These are phyloP conservation scores for Salarias fasciatus DNA, from an alignment of 2,797 vertebrate species.

Conservation along the genomic window DNA sequence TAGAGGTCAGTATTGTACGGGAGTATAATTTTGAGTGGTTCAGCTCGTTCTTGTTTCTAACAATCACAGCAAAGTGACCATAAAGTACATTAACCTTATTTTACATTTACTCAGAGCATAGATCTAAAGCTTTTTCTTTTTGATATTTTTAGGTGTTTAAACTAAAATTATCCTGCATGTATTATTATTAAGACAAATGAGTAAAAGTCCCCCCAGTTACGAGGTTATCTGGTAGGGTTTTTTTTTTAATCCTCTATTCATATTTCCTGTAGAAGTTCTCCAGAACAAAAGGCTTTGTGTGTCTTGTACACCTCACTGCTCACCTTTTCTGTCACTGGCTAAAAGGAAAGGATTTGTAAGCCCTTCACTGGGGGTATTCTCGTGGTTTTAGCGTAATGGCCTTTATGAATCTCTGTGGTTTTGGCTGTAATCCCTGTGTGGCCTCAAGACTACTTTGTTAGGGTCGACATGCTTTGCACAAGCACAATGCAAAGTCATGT, in stretches of 20 bases:
- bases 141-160: neutral
- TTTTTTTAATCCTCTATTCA: neutral
- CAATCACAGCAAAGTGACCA: neutral
- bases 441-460: slow-evolving; percentile 1
- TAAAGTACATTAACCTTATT: no score
- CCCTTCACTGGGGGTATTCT: slow-evolving; percentile 34
- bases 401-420: slow-evolving; percentile 37
- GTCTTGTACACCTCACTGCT: slow-evolving; percentile 29
- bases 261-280: neutral
- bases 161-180: no score
- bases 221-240: no score
- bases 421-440: slow-evolving; percentile 27
- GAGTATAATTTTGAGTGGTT: neutral
- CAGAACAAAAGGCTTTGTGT: slow-evolving; percentile 17
- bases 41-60: neutral
- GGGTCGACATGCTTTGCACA: slow-evolving; percentile 18
- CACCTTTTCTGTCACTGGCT: slow-evolving; percentile 22
- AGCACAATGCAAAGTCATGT: slow-evolving; percentile 29
- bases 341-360: slow-evolving; percentile 30
- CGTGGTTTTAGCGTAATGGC: slow-evolving; percentile 43
- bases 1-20: slow-evolving; percentile 64
- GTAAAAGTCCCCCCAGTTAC: no score
- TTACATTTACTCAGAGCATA: no score
- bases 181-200: no score
- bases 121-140: no score